Evolutionary conservation across 1,140 invertebrate species (phyloP), one percentile per base, ranked within the genome.

Genomic region (Drepana arcuata): DNA sequence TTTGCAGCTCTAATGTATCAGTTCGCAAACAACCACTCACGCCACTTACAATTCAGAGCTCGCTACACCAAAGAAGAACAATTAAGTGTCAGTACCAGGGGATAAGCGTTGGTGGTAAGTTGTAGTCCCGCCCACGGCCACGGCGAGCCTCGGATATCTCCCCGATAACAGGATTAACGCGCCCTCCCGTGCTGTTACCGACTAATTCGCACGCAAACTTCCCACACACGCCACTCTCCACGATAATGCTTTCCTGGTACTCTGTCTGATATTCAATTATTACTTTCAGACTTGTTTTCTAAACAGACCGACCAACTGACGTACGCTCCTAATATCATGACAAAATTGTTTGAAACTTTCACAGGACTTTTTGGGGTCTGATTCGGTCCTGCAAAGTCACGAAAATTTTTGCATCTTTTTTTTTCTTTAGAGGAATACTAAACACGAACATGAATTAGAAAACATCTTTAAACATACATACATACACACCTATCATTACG

Each of bases 91-190:
- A 27, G 25, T 32, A 33, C 34, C 14, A 16, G 24, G 25, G 37
- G 36, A 41, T 42, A 34, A 53, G 43, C 48, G 36, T 34, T 41
- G 50, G 35, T 53, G 37, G 47, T 54, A 58, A 63, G 56, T 63
- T 63, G 54, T 52, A 58, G 46, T 49, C 50, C 25, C 52, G 35
- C 42, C 37, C 46, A 52, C 35, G 33, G 34, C 7, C 31, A 34
- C 46, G 48, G 35, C 39, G 34, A 46, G 35, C 40, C 45, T 43
- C 43, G 63, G 59, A 68, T 70, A 70, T 67, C 56, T 60, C 56
- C 35, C 53, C 68, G 68, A 73, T 78, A 78, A 78, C 69, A 63
- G 60, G 68, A 78, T 78, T 74, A 78, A 52, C 48, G 54, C 57
- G 51, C 63, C 62, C 70, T 61, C 57, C 51, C 52, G 53, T 52